Conservation (phyloP, 2,113 vertebrate genomes). For the Stegastes partitus region DNA sequence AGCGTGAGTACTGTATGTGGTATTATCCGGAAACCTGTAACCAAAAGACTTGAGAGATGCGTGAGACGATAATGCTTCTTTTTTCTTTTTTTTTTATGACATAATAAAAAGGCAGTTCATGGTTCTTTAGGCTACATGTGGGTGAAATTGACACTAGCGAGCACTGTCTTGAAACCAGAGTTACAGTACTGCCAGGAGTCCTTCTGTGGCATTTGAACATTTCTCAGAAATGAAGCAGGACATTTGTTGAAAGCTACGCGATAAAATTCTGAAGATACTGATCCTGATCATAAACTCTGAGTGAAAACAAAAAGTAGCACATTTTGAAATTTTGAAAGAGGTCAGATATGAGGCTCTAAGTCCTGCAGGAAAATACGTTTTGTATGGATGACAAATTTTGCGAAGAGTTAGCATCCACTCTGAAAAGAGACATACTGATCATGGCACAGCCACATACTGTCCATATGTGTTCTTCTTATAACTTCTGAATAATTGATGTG, state of each 20-base stretch:
- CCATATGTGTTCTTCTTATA: constrained; percentile 24
- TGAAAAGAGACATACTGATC: constrained; percentile 14
- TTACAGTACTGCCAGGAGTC: constrained; percentile 21
- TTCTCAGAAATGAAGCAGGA: constrained; percentile 58
- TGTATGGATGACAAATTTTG: background rate
- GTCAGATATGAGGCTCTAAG: background rate
- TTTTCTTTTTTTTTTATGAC: constrained; percentile 11
- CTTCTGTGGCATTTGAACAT: constrained; percentile 44
- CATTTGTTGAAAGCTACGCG: constrained; percentile 19
- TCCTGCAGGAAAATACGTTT: constrained; percentile 14
- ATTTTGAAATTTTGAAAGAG: background rate
- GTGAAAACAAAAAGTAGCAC: background rate
- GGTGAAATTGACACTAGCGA: constrained; percentile 35
- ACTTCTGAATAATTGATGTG: constrained; percentile 47
- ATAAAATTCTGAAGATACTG: background rate
- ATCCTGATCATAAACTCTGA: too few species aligned
- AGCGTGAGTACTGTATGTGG: background rate
- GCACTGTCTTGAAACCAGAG: constrained; percentile 28
- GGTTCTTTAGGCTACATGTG: constrained; percentile 65
- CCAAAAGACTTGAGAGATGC: constrained; percentile 20
- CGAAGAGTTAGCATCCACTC: constrained; percentile 8
- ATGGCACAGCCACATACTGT: constrained; percentile 10
- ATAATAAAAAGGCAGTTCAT: constrained; percentile 64
- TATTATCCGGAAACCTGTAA: constrained; percentile 15
- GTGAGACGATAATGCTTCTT: constrained; percentile 5